These are phyloP conservation scores for Cotesia congregata DNA, from an alignment of 2,888 invertebrate species.

Conservation along the genomic window DNA sequence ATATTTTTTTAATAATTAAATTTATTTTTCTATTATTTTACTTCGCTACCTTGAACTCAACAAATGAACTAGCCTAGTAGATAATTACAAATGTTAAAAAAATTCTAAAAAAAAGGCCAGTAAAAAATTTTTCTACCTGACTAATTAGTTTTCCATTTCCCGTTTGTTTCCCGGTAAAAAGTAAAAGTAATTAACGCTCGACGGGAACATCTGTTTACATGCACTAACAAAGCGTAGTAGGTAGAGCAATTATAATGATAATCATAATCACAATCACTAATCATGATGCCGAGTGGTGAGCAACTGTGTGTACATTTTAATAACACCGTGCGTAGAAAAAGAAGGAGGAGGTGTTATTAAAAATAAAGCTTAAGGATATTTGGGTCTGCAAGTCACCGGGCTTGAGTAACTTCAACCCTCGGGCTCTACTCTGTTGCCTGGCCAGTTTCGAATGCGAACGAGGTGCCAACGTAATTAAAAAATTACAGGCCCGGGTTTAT, in stretches of 20 bases:
- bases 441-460: conserved; percentile 27
- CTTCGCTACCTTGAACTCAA: too few relatives aligned
- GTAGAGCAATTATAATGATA: not conserved
- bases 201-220: not conserved
- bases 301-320: conserved; percentile 12
- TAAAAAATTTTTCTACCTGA: not conserved
- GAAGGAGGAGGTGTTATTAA: conserved; percentile 55
- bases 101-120: not conserved
- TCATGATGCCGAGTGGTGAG: conserved; percentile 20
- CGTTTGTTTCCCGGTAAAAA: not conserved
- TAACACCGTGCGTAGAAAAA: conserved; percentile 16
- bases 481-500: conserved; percentile 60
- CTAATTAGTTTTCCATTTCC: not conserved
- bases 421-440: not conserved
- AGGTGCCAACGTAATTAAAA: conserved; percentile 64
- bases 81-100: too few relatives aligned
- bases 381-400: conserved; percentile 58
- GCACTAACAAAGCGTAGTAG: not conserved
- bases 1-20: too few relatives aligned
- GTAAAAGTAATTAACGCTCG: not conserved
- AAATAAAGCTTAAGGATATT: conserved; percentile 50
- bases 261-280: not conserved
- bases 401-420: conserved; percentile 53
- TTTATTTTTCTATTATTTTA: too few relatives aligned
- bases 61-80: too few relatives aligned